Evolutionary conservation across 2,113 vertebrate species (phyloP).

Genomic region (Sarotherodon lohbergeri): DNA sequence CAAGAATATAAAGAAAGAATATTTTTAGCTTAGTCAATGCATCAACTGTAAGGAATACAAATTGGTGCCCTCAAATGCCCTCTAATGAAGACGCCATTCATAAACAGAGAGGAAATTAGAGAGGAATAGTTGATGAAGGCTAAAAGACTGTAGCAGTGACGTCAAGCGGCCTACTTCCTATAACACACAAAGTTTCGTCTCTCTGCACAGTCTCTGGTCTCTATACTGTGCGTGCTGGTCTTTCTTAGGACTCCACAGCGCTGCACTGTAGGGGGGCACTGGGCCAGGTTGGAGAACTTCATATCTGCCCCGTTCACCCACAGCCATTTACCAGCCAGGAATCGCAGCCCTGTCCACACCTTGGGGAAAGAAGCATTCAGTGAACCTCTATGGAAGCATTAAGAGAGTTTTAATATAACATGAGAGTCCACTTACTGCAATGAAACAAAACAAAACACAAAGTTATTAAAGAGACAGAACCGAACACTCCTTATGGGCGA

Average conservation of each 20-base stretch:
- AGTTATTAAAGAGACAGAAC: background rate
- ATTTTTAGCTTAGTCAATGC: background rate
- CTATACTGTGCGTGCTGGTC: accelerated
- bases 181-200: conserved; percentile 44
- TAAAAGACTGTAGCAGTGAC: background rate
- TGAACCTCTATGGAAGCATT: background rate
- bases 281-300: background rate
- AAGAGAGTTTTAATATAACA: background rate
- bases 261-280: background rate
- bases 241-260: conserved; percentile 15
- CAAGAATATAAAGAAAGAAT: background rate
- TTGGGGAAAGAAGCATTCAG: background rate
- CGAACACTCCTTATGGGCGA: no score
- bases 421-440: background rate
- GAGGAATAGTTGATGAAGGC: background rate
- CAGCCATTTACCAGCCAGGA: conserved; percentile 30
- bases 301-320: conserved; percentile 5
- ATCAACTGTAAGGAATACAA: background rate
- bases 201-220: background rate
- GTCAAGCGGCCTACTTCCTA: background rate
- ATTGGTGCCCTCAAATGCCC: background rate
- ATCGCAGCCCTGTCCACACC: conserved; percentile 51
- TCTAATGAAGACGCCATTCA: background rate
- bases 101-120: background rate
- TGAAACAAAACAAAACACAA: background rate